Evolutionary conservation across 2,797 vertebrate genomes (phyloP).

Genomic region (Characodon lateralis): DNA sequence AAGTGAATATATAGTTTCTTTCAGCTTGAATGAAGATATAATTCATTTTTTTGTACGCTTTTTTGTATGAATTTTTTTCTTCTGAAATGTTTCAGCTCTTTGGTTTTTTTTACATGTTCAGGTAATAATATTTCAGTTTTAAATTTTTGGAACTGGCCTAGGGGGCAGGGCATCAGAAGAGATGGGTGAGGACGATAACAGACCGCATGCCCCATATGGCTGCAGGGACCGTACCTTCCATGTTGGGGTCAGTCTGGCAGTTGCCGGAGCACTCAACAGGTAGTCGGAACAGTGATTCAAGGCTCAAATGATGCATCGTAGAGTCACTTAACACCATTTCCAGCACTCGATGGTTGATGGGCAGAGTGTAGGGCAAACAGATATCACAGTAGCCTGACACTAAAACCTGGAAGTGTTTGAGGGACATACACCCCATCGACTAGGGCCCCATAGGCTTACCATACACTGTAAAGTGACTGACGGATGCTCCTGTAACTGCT

Average conservation of each 20-base stretch:
- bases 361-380: background rate
- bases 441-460: background rate
- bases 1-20: background rate
- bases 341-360: too few species aligned
- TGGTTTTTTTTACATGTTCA: background rate
- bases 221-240: too few species aligned
- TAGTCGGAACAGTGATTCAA: too few species aligned
- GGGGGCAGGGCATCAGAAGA: background rate
- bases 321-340: too few species aligned
- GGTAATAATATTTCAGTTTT: background rate
- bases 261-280: too few species aligned
- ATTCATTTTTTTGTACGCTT: background rate
- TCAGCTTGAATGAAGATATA: background rate
- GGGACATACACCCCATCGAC: background rate
- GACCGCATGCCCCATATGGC: too few species aligned
- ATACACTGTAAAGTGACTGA: background rate
- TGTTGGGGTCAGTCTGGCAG: too few species aligned
- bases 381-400: background rate
- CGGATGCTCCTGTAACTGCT: background rate
- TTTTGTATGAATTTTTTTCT: background rate
- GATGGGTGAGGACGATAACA: background rate
- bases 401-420: background rate
- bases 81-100: background rate
- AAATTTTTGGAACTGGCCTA: background rate
- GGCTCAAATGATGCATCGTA: too few species aligned